Evolutionary conservation across 2,113 vertebrate species (phyloP).

Genomic region (Scatophagus argus): DNA sequence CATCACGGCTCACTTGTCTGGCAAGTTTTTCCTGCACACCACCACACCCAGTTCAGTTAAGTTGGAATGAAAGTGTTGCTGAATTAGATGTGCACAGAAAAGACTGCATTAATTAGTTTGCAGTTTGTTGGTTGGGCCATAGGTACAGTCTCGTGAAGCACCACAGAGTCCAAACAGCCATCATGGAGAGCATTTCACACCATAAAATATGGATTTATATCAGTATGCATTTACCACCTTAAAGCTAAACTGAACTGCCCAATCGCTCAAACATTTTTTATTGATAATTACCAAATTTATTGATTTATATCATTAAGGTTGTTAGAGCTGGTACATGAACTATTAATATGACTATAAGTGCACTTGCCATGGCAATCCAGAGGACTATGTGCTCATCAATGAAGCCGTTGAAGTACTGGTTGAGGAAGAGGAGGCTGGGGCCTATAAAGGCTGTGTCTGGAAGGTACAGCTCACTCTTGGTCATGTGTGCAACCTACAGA

Average conservation of each 20-base stretch:
- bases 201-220: background rate
- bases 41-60: background rate
- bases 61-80: background rate
- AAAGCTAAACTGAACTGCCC: background rate
- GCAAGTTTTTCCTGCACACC: background rate
- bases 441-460: constrained; percentile 95
- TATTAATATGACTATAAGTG: background rate
- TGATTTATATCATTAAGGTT: no score
- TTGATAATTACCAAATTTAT: no score
- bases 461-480: constrained; percentile 94
- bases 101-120: background rate
- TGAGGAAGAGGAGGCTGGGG: constrained; percentile 94
- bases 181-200: background rate
- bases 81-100: background rate
- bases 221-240: background rate
- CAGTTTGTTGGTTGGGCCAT: background rate
- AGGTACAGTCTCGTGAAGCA: background rate
- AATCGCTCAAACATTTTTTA: background rate
- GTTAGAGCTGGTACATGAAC: no score
- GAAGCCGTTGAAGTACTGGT: constrained; percentile 98
- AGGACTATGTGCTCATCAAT: constrained; percentile 93
- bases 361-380: constrained; percentile 90
- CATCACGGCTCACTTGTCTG: background rate
- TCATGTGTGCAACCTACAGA: constrained; percentile 94
- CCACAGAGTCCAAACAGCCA: background rate